Evolutionary conservation across 2,113 vertebrate species (phyloP), one percentile per base, ranked within the genome.

Genomic region (Platysternon megacephalum): DNA sequence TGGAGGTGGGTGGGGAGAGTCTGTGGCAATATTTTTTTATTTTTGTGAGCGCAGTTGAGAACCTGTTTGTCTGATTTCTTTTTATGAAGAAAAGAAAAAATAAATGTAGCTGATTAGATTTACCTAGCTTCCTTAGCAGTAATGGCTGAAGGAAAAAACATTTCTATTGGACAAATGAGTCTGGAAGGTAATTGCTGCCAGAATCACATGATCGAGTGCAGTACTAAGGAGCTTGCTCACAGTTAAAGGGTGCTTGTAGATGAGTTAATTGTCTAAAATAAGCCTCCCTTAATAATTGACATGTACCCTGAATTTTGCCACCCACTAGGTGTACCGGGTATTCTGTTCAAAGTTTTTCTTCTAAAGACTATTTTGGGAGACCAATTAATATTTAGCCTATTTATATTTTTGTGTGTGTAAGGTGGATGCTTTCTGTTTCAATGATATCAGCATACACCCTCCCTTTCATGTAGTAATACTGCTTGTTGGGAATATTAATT

Each of bases 201-300:
- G 79, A 90, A 90, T 94, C 88, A 49, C 1, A 3, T 86, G 55
- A 44, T 84, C 89, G 93, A 80, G 39, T 82, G 51, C 82, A 85
- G 44, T 58, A 76, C 51, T 89, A 93, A 94, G 91, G 85, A 49
- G 79, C 93, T 97, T 90, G 92, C 94, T 49, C 88, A 12, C 19
- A 83, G 94, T 96, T 97, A 44, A 87, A 85, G 86, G 85, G 42
- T 35, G 51, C 48, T 94, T 95, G 28, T 84, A 51, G 86, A 35
- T 87, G 14, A 76, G 78, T 94, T 93, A 93, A 58, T 97, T 95
- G 87, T 96, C 68, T 83, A 91, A 96, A 97, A 95, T 93, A 94
- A 97, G 84, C 91, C 79, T 93, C 91, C 58, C 84, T 91, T 93
- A 94, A 72, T 95, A 87, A 85, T 87, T 89, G 83, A 53, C 32